Percentiles rank a stretch among this genome's conserved stretches.
Evolutionary conservation across 35 echinoderm and acorn worm genomes (phyloP).

Genomic region (Ophioderma brevispina): DNA sequence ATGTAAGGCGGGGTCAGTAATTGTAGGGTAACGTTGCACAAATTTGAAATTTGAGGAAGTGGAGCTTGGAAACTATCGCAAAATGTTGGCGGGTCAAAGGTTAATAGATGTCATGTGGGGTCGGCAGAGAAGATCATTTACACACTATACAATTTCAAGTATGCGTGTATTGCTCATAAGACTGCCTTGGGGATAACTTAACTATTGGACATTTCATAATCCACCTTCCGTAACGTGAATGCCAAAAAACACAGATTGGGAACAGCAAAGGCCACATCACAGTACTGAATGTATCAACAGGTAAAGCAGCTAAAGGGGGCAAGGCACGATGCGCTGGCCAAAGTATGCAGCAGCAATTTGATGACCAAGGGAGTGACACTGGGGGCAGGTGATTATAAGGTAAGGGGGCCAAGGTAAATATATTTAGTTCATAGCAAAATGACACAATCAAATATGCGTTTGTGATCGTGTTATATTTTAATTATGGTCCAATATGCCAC

Average conservation of each 20-base stretch:
- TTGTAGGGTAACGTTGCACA: too few species aligned
- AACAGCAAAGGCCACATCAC: slow-evolving; percentile 78
- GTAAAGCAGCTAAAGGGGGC: slow-evolving; percentile 80
- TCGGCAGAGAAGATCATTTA: too few species aligned
- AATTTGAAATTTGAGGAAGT: too few species aligned
- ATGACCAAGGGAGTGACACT: slow-evolving; percentile 74
- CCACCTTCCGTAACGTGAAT: not conserved
- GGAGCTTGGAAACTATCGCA: too few species aligned
- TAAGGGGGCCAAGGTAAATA: slow-evolving; percentile 3
- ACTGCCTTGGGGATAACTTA: not conserved
- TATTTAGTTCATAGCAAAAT: too few species aligned
- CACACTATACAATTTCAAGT: too few species aligned
- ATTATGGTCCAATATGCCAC: too few species aligned
- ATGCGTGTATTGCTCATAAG: not conserved
- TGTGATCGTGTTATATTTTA: too few species aligned
- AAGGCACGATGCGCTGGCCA: slow-evolving; percentile 72
- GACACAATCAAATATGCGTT: too few species aligned
- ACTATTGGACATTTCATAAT: not conserved
- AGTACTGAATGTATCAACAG: slow-evolving; percentile 92
- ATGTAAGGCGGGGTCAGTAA: too few species aligned
- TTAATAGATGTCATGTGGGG: too few species aligned
- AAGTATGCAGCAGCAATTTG: slow-evolving; percentile 68
- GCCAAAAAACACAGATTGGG: slow-evolving; percentile 89
- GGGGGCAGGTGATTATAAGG: slow-evolving; percentile 97
- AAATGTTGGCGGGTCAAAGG: too few species aligned